phyloP scores from a whole-genome alignment of 2,888 invertebrate species.

The Vanessa cardui region DNA sequence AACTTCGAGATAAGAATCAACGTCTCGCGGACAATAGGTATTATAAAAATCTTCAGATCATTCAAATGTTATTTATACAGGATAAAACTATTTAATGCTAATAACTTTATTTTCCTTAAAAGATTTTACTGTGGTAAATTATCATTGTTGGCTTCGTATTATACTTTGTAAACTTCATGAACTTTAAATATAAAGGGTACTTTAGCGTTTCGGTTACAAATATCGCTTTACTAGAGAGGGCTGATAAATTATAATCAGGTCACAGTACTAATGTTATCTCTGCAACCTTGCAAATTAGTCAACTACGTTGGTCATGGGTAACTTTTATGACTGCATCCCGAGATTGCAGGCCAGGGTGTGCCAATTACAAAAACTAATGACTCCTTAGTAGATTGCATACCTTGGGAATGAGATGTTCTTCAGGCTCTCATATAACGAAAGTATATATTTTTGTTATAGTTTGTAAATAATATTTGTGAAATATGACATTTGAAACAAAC shows the following conservation, averaged over 20 bases:
- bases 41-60: background rate
- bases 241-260: constrained; percentile 8
- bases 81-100: background rate
- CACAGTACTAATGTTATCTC: background rate
- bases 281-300: background rate
- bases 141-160: background rate
- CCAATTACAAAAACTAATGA: too few relatives aligned
- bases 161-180: background rate
- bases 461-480: too few relatives aligned
- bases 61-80: background rate
- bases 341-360: too few relatives aligned
- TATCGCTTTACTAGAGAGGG: background rate
- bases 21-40: constrained; percentile 7
- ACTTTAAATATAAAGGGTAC: background rate
- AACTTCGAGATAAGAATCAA: constrained; percentile 11
- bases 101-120: too few relatives aligned
- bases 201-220: background rate
- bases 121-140: too few relatives aligned
- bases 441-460: too few relatives aligned
- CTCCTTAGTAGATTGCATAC: too few relatives aligned
- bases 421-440: too few relatives aligned
- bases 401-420: too few relatives aligned
- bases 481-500: too few relatives aligned
- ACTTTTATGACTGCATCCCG: too few relatives aligned
- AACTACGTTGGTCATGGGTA: too few relatives aligned